A percentile compares a stretch with the other conserved stretches of the same genome.
Evolutionary conservation across 2,888 invertebrate genomes (phyloP).

Genomic region (Meliscaeva auricollis): DNA sequence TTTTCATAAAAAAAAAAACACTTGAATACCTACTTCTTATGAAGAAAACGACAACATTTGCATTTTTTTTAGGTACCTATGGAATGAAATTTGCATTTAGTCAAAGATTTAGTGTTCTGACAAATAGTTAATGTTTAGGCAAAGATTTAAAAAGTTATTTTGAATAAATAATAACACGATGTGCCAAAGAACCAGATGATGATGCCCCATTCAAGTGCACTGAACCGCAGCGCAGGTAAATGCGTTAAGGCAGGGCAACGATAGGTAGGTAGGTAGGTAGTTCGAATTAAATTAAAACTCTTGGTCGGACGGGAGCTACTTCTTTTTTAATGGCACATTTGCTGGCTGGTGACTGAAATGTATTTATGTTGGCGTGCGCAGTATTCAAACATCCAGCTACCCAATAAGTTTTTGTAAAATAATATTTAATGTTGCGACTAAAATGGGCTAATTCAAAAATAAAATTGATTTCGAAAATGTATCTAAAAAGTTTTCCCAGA

Average conservation of each 20-base stretch:
- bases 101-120: background rate
- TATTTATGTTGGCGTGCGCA: slow-evolving; percentile 26
- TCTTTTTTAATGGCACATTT: background rate
- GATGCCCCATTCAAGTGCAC: slow-evolving; percentile 33
- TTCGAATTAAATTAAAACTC: slow-evolving; percentile 5
- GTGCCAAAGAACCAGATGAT: background rate
- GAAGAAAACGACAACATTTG: background rate
- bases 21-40: background rate
- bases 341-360: background rate
- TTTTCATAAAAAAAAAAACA: background rate
- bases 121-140: no score
- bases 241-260: slow-evolving; percentile 23
- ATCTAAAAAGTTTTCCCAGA: no score
- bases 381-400: background rate
- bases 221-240: slow-evolving; percentile 43
- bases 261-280: background rate
- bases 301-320: background rate
- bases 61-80: slow-evolving; percentile 31
- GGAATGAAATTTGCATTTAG: slow-evolving; percentile 37
- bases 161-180: background rate
- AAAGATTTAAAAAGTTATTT: no score
- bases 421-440: background rate
- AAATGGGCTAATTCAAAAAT: background rate
- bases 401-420: background rate
- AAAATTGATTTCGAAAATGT: no score